Base-by-base conservation (phyloP, 2,113 vertebrate genomes). In the Hassar affinis region DNA sequence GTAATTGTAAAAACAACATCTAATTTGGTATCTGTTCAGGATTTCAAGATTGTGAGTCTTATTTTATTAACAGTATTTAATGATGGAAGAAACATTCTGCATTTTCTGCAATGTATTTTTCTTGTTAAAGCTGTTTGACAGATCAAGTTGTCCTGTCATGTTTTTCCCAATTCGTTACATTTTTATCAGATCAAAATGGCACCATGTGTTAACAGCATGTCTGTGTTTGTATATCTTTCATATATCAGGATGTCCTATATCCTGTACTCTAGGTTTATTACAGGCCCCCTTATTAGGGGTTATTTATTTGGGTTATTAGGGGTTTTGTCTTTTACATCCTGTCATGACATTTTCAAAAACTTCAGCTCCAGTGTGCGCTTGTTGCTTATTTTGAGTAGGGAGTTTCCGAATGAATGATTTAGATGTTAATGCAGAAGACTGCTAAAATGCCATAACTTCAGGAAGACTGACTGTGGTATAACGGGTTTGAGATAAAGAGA, bases 51-150 rank as follows among this genome's bases (percentile, higher is more conserved):
- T 17, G n/a, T 79, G 33, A 82, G 59, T 81, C 61, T 86, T 84
- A 57, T 90, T 91, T 91, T 90, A 89, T 84, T 80, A 74, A 86
- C 88, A 86, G 78, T 85, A 22, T 85, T 54, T 86, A 81, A 82
- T 77, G 33, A 72, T 33, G 83, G 77, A 89, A 84, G 45, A 78
- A 42, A 66, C 57, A 86, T 66, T 75, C 88, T 84, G 80, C 66
- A 79, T 81, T 81, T 86, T 89, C 86, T 86, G 78, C 82, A 80
- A 80, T 85, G 84, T 89, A 85, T 88, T 90, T 90, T 86, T 87
- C 78, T 88, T 79, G 90, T 91, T 86, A 86, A 90, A 90, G 42
- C 25, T 1, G 79, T 89, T 89, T 89, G 81, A 88, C 68, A 42
- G 35, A 84, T 74, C 9, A 51, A 2, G 62, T 87, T 89, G 56